Evolutionary conservation across 2,888 invertebrate species (phyloP).

Genomic region (Scaptomyza parva): DNA sequence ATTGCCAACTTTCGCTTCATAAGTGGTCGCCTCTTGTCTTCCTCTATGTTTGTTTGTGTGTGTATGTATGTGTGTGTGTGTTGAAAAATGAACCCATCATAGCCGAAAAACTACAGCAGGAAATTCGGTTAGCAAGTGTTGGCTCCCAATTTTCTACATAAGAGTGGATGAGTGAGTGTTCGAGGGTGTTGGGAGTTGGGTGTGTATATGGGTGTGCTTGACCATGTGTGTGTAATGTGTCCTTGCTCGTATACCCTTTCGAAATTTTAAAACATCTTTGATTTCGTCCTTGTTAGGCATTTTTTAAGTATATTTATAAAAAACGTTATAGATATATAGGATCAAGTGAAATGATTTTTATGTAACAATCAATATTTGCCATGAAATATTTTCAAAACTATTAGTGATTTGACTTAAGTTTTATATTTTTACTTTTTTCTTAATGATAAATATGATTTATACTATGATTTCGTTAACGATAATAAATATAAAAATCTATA

Average conservation of each 20-base stretch:
- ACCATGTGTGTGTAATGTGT: slow-evolving; percentile 54
- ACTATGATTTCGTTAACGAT: too few relatives aligned
- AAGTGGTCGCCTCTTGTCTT: slow-evolving; percentile 68
- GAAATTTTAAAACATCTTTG: background rate
- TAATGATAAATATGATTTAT: too few relatives aligned
- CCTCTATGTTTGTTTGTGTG: slow-evolving; percentile 36
- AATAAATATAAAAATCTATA: too few relatives aligned
- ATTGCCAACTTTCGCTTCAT: slow-evolving; percentile 71
- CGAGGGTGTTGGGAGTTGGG: slow-evolving; percentile 14
- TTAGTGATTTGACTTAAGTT: too few relatives aligned
- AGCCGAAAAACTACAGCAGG: slow-evolving; percentile 78
- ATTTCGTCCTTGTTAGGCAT: background rate
- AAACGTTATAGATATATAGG: background rate
- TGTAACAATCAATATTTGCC: too few relatives aligned
- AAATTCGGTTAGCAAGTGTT: slow-evolving; percentile 81
- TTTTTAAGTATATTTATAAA: background rate
- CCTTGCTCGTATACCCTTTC: slow-evolving; percentile 57
- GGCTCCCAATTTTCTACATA: slow-evolving; percentile 64
- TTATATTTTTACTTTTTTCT: too few relatives aligned
- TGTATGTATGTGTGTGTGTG: slow-evolving; percentile 41
- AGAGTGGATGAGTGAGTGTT: slow-evolving; percentile 11
- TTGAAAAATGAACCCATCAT: slow-evolving; percentile 82
- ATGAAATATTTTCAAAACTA: too few relatives aligned
- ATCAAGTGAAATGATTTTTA: background rate
- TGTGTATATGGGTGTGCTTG: slow-evolving; percentile 14